Base-by-base conservation (phyloP, 2,797 vertebrate genomes). In the Nannoperca australis region DNA sequence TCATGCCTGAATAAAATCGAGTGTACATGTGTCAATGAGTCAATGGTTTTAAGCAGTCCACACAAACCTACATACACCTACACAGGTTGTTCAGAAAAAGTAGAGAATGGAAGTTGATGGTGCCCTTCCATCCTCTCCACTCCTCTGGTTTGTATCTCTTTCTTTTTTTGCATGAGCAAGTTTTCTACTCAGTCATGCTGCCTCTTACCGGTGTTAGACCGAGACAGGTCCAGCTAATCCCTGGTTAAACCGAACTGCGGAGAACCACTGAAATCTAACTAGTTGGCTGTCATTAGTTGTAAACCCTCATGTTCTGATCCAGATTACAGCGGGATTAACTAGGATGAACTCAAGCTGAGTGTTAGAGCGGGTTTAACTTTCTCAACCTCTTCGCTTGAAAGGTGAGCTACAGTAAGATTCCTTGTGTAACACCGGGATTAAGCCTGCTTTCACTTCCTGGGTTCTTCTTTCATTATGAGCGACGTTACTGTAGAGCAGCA, bases 251-350 rank as follows among this genome's bases (percentile, higher is more conserved):
- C 93, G 50, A 88, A 82, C 89, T 62, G 83, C 72, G 30, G 85
- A 51, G 85, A 88, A 91, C 87, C 69, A 14, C 87, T 88, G 90
- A 88, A 93, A 93, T 92, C 91, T 92, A 93, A 93, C 92, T 93
- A 93, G 92, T 91, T 91, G 91, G 92, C 91, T 93, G 92, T 94
- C 93, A 94, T 94, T 94, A 94, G 91, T 66, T 38, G 74, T 88
- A 94, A 93, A 91, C 89, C 91, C 83, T 60, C 79, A 22, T 87
- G 91, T 93, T 93, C 91, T 93, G 88, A 95, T 94, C 91, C 91
- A 93, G 92, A 94, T 95, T 94, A 94, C 81, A 85, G 85, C 71
- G 10, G 93, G 93, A 94, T 94, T 94, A 94, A 92, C 50, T 79
- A 90, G 92, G 92, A 93, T 94, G 90, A 94, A 93, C 84, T 91